Percentiles rank a stretch among this genome's conserved stretches.
These are phyloP conservation scores for Luehdorfia chinensis DNA, from an alignment of 1,140 invertebrate genomes.

Conservation along the genomic window DNA sequence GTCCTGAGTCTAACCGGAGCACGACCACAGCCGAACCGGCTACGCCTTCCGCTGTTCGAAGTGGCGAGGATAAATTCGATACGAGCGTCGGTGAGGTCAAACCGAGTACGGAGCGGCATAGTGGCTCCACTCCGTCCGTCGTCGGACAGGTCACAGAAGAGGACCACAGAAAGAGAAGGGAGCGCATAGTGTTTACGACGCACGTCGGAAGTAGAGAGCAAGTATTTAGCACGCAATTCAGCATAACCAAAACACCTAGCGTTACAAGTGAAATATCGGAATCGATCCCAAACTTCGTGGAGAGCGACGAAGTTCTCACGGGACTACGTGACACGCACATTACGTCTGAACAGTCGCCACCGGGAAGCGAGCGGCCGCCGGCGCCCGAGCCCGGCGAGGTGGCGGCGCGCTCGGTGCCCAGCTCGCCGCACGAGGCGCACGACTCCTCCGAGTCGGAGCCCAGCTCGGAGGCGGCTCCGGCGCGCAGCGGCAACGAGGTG, in stretches of 20 bases:
- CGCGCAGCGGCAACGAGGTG: slow-evolving; percentile 62
- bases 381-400: not conserved
- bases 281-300: slow-evolving; percentile 52
- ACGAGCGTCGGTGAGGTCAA: slow-evolving; percentile 3
- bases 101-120: slow-evolving; percentile 6
- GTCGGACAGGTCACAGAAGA: slow-evolving; percentile 8
- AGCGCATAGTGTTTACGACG: slow-evolving; percentile 58
- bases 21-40: slow-evolving; percentile 10
- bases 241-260: slow-evolving; percentile 67
- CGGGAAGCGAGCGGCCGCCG: slow-evolving; percentile 1
- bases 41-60: not conserved
- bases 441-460: slow-evolving; percentile 89
- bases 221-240: slow-evolving; percentile 66
- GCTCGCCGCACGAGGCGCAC: slow-evolving; percentile 52
- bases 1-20: slow-evolving; percentile 8
- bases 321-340: slow-evolving; percentile 27
- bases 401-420: slow-evolving; percentile 22
- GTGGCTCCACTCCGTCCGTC: not conserved
- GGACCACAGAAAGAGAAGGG: slow-evolving; percentile 31
- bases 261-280: slow-evolving; percentile 64
- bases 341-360: slow-evolving; percentile 5
- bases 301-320: slow-evolving; percentile 32
- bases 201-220: slow-evolving; percentile 63
- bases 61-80: not conserved
- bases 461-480: slow-evolving; percentile 79